Conservation (phyloP, 1,140 invertebrate species). For the Spodoptera frugiperda region DNA sequence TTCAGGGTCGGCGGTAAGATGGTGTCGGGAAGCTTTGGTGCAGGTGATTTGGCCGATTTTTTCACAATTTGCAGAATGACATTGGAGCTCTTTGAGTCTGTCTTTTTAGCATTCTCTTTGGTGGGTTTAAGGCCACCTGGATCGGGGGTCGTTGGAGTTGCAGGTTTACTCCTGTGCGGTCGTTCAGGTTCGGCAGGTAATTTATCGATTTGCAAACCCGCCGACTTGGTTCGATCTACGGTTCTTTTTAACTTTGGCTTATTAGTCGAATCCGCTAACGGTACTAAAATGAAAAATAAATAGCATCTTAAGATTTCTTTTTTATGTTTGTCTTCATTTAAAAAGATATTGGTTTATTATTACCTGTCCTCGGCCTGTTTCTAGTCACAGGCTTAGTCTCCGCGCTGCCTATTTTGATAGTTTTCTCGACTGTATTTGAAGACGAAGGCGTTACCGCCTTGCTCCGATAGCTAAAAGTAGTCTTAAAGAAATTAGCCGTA, state of each 20-base stretch:
- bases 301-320: too few species aligned
- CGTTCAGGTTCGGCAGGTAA: conserved; percentile 62
- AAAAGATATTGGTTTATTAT: neutral
- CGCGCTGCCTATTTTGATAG: conserved; percentile 82
- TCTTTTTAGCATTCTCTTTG: conserved; percentile 56
- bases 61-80: conserved; percentile 77
- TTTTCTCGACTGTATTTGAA: conserved; percentile 66
- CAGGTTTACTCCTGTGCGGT: conserved; percentile 62
- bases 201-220: conserved; percentile 58
- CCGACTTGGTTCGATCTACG: conserved; percentile 52
- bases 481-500: conserved; percentile 79
- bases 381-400: conserved; percentile 83
- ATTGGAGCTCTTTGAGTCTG: conserved; percentile 66
- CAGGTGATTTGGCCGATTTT: conserved; percentile 65
- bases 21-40: conserved; percentile 62
- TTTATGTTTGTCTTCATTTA: too few species aligned
- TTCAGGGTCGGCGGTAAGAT: conserved; percentile 76
- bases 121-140: conserved; percentile 54
- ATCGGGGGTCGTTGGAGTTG: conserved; percentile 62
- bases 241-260: conserved; percentile 60
- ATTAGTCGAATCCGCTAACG: conserved; percentile 50
- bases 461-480: conserved; percentile 80
- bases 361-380: conserved; percentile 81
- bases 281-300: conserved; percentile 54
- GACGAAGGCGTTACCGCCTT: conserved; percentile 74